These are phyloP conservation scores for Oriolus oriolus DNA, from an alignment of 2,113 vertebrate genomes.

Conservation along the genomic window DNA sequence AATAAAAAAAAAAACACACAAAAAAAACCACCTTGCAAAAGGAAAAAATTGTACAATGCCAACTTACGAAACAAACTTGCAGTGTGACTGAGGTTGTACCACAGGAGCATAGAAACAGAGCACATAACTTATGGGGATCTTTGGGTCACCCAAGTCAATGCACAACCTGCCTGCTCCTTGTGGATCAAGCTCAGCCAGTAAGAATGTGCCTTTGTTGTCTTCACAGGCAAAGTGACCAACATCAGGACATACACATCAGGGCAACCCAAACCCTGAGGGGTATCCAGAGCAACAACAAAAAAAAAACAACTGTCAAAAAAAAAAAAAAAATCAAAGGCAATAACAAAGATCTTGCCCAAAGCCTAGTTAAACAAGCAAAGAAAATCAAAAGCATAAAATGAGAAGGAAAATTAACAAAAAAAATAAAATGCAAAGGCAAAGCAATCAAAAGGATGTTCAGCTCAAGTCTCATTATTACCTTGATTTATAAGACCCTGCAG, in stretches of 20 bases:
- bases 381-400: not conserved
- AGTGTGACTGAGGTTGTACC: not conserved
- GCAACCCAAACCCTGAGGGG: not conserved
- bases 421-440: not conserved
- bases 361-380: not conserved
- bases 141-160: not conserved
- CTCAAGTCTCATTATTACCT: not conserved
- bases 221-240: not conserved
- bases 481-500: not conserved
- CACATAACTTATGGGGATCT: accelerated
- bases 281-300: not conserved
- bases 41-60: not conserved
- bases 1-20: no score
- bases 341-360: not conserved
- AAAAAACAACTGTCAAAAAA: not conserved
- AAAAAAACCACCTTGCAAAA: not conserved
- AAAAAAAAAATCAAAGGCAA: not conserved
- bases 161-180: not conserved
- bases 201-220: not conserved
- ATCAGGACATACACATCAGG: accelerated
- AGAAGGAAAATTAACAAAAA: not conserved
- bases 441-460: not conserved
- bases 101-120: accelerated
- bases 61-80: not conserved
- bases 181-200: not conserved